Conservation (phyloP, 2,888 invertebrate genomes). For the Julus scanicus region DNA sequence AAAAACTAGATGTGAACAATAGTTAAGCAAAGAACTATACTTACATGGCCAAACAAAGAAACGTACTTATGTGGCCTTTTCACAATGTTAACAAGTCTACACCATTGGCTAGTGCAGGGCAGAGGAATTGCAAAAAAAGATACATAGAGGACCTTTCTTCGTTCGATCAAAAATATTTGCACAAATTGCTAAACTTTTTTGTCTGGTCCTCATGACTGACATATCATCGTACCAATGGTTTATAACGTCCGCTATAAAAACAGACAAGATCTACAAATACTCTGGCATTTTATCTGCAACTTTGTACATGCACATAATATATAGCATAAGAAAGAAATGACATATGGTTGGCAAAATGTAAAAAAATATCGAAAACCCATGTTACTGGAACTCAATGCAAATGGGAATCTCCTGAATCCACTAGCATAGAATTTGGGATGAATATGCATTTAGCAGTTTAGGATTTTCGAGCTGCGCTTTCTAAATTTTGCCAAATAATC, state of each 20-base stretch:
- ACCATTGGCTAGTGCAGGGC: not conserved
- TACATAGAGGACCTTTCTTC: not conserved
- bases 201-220: not conserved
- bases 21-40: constrained; percentile 7
- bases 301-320: constrained; percentile 36
- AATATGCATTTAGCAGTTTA: not conserved
- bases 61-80: not conserved
- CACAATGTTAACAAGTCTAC: not conserved
- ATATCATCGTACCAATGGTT: not conserved
- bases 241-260: not conserved
- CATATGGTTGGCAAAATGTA: constrained; percentile 28
- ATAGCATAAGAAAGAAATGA: constrained; percentile 16
- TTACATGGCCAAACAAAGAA: not conserved
- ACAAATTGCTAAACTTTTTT: not conserved
- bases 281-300: constrained; percentile 47
- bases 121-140: not conserved
- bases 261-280: not conserved
- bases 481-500: constrained; percentile 41
- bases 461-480: not conserved
- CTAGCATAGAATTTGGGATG: not conserved
- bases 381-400: not conserved
- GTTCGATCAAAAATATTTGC: constrained; percentile 8
- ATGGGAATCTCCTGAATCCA: not conserved
- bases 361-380: constrained; percentile 10
- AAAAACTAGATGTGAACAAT: not conserved